Percentiles rank a stretch among this genome's conserved stretches.
These are phyloP conservation scores for Meteorus colon DNA, from an alignment of 2,888 invertebrate genomes.

Conservation along the genomic window DNA sequence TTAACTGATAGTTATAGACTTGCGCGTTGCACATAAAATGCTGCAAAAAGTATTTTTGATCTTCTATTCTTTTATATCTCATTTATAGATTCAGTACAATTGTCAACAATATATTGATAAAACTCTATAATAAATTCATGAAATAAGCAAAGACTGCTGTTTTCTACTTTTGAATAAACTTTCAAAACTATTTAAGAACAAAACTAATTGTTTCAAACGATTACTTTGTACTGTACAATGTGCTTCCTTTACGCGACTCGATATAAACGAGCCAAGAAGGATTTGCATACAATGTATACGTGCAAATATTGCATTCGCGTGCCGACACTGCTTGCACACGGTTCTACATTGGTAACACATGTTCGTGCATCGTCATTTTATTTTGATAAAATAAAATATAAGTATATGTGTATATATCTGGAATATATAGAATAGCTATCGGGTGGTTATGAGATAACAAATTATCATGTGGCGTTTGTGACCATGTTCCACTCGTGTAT, in stretches of 20 bases:
- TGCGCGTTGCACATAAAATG: not conserved
- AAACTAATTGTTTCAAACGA: not conserved
- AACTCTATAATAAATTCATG: not conserved
- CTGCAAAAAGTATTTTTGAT: not conserved
- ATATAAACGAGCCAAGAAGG: constrained; percentile 21
- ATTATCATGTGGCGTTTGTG: not conserved
- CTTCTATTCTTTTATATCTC: not conserved
- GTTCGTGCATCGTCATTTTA: constrained; percentile 16
- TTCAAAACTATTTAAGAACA: not conserved
- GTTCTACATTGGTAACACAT: constrained; percentile 15
- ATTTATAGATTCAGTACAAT: not conserved
- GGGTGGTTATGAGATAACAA: not conserved
- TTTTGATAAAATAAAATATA: not conserved
- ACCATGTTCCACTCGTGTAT: not conserved
- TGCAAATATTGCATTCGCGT: constrained; percentile 51
- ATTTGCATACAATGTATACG: constrained; percentile 13
- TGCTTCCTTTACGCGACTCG: not conserved
- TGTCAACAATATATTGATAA: not conserved
- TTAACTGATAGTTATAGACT: constrained; percentile 22
- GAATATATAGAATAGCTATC: not conserved
- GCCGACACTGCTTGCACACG: constrained; percentile 51
- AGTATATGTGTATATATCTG: not conserved
- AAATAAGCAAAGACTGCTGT: not conserved
- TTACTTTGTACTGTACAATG: constrained; percentile 6
- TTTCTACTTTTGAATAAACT: not conserved